phyloP scores from a whole-genome alignment of 2,113 vertebrate genomes.

The Mustela nigripes region DNA sequence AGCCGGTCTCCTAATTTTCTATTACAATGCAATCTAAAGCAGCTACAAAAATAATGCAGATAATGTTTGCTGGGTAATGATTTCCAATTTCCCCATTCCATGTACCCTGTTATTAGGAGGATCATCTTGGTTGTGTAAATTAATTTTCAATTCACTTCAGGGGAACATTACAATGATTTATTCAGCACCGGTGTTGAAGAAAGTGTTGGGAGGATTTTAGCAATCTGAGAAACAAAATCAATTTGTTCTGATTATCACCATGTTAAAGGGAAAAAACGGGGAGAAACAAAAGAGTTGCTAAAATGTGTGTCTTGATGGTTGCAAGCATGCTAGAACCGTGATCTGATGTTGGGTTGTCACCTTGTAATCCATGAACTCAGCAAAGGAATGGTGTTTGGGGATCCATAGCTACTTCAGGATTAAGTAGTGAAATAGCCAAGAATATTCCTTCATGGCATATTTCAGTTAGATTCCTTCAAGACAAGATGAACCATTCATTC shows the following conservation, averaged over 20 bases:
- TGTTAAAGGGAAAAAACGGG: constrained; percentile 72
- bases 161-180: constrained; percentile 95
- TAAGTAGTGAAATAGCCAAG: neutral
- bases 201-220: constrained; percentile 90
- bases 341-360: neutral
- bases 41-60: constrained; percentile 94
- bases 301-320: neutral
- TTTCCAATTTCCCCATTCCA: constrained; percentile 94
- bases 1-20: constrained; percentile 91
- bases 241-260: constrained; percentile 90
- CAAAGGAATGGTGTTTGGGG: neutral
- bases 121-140: constrained; percentile 94
- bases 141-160: constrained; percentile 97
- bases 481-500: neutral
- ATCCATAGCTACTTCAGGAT: neutral
- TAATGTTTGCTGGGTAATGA: constrained; percentile 96
- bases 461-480: neutral
- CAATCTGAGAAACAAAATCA: constrained; percentile 92
- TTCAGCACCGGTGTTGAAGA: constrained; percentile 88
- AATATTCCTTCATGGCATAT: neutral
- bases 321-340: neutral
- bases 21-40: constrained; percentile 91
- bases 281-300: constrained; percentile 63
- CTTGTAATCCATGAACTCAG: neutral
- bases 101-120: constrained; percentile 94